Evolutionary conservation across 2,797 vertebrate genomes (phyloP).

Genomic region (Dendrocincla fuliginosa): DNA sequence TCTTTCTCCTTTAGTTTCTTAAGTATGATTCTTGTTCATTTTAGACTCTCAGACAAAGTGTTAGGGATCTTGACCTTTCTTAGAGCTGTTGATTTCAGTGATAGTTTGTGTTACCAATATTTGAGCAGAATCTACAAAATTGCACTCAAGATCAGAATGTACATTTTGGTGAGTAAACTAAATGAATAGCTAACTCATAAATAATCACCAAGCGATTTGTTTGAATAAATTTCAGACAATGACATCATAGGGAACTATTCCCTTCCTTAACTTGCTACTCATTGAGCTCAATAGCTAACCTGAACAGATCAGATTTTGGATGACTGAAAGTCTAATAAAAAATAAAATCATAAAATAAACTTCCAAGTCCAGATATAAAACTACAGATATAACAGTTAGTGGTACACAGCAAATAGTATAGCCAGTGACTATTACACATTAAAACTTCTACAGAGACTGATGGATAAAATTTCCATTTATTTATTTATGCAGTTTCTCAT

Average conservation of each 20-base stretch:
- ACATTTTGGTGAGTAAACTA: neutral
- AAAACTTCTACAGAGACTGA: neutral
- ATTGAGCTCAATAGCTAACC: neutral
- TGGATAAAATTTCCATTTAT: neutral
- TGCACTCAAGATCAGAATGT: neutral
- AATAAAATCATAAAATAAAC: neutral
- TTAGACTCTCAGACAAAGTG: neutral
- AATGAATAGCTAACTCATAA: neutral
- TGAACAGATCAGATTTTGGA: neutral
- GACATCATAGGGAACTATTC: neutral
- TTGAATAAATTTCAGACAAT: neutral
- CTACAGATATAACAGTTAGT: neutral
- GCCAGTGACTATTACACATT: neutral
- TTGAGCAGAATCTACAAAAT: neutral
- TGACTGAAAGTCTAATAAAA: neutral
- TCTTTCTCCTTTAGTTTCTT: neutral
- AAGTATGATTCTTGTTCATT: neutral
- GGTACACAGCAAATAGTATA: neutral
- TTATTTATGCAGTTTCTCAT: neutral
- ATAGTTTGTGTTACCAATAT: neutral
- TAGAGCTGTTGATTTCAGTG: neutral
- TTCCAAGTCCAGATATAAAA: neutral
- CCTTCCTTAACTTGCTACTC: neutral
- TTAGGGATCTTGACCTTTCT: neutral
- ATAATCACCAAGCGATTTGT: neutral